These are phyloP conservation scores for Mythimna lalbum DNA, from an alignment of 2,888 invertebrate species.

Conservation along the genomic window DNA sequence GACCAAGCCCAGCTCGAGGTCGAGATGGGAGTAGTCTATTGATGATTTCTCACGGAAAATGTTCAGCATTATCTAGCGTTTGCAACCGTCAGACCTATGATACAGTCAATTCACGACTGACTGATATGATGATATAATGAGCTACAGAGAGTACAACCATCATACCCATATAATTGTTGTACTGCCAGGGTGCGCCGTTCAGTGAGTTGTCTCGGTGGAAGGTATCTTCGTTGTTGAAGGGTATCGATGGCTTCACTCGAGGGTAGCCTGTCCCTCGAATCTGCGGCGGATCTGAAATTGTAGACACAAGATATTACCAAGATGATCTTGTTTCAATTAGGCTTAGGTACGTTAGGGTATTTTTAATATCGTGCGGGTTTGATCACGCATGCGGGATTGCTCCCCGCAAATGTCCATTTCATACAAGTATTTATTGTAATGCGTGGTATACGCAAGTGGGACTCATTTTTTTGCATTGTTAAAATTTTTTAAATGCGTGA, in stretches of 20 bases:
- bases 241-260: constrained; percentile 79
- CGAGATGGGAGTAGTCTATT: no score
- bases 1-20: no score
- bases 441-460: no score
- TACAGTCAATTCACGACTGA: not conserved
- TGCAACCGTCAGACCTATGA: not conserved
- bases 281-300: constrained; percentile 41
- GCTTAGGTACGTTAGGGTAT: not conserved
- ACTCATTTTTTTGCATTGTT: no score
- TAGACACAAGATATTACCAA: not conserved
- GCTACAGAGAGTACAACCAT: no score
- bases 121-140: not conserved
- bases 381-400: no score
- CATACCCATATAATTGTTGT: constrained; percentile 64
- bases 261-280: constrained; percentile 77
- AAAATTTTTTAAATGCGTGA: no score
- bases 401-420: no score
- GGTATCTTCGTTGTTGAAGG: constrained; percentile 81
- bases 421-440: no score
- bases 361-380: no score
- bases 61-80: no score
- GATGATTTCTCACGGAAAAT: no score
- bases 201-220: constrained; percentile 67
- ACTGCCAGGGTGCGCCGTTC: constrained; percentile 72
- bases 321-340: constrained; percentile 8